Evolutionary conservation across 1,140 invertebrate species (phyloP).

Genomic region (Tetramorium parvispinum): DNA sequence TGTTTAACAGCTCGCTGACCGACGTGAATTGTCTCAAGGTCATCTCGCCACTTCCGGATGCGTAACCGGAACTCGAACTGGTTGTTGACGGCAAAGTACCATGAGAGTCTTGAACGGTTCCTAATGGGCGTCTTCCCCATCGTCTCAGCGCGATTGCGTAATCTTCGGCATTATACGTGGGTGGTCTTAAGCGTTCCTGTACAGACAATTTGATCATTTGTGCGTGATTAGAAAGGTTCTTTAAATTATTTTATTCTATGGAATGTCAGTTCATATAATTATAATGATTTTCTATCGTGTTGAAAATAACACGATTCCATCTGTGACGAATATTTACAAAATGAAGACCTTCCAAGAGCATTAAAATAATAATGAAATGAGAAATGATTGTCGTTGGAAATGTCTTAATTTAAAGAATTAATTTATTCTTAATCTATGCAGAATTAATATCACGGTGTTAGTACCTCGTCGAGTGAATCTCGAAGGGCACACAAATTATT

Average conservation of each 20-base stretch:
- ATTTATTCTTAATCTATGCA: background rate
- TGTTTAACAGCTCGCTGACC: conserved; percentile 94
- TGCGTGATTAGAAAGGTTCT: background rate
- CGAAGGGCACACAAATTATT: conserved; percentile 17
- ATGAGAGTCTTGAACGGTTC: conserved; percentile 79
- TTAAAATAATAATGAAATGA: background rate
- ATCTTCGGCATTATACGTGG: conserved; percentile 94
- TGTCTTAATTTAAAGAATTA: background rate
- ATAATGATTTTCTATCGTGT: background rate
- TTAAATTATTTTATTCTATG: background rate
- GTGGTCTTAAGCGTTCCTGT: conserved; percentile 93
- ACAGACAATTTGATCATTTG: conserved; percentile 50
- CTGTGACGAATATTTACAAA: background rate
- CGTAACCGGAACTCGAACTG: conserved; percentile 84
- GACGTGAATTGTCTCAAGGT: conserved; percentile 93
- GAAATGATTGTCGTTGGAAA: background rate
- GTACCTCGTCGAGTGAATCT: background rate
- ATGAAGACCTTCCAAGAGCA: background rate
- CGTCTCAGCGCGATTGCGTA: conserved; percentile 91
- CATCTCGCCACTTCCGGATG: conserved; percentile 91
- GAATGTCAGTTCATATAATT: background rate
- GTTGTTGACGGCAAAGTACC: conserved; percentile 85
- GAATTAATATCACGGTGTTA: background rate
- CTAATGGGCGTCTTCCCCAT: conserved; percentile 89
- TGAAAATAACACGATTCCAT: background rate